A percentile compares a stretch with the other conserved stretches of the same genome.
Evolutionary conservation across 2,888 invertebrate species (phyloP).

Genomic region (Drosophila pseudotakahashii): DNA sequence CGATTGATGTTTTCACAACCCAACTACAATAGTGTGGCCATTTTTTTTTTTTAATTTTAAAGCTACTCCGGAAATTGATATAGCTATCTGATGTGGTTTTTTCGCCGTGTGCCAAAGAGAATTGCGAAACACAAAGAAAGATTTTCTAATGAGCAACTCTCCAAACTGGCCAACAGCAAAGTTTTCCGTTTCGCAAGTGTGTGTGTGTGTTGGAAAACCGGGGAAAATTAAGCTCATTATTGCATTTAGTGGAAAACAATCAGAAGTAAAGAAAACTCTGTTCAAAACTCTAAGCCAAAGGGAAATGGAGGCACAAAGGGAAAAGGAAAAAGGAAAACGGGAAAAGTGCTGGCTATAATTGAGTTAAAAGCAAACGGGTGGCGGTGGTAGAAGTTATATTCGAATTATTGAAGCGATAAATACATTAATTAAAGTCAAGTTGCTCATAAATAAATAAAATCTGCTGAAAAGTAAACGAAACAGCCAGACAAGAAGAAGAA

Average conservation of each 20-base stretch:
- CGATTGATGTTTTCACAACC: too few species aligned
- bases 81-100: neutral
- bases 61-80: neutral
- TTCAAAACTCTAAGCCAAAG: slow-evolving; percentile 22
- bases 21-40: too few species aligned
- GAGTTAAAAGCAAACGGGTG: slow-evolving; percentile 13
- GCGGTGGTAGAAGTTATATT: slow-evolving; percentile 58
- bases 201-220: slow-evolving; percentile 12
- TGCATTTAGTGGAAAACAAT: slow-evolving; percentile 50
- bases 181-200: slow-evolving; percentile 26
- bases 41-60: too few species aligned
- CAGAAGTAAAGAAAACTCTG: slow-evolving; percentile 30
- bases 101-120: neutral
- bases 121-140: slow-evolving; percentile 56
- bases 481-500: slow-evolving; percentile 29
- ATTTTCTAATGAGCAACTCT: slow-evolving; percentile 77
- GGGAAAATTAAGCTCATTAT: slow-evolving; percentile 52
- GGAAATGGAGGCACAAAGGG: slow-evolving; percentile 3
- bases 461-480: slow-evolving; percentile 53
- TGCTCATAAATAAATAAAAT: slow-evolving; percentile 74
- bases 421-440: slow-evolving; percentile 79
- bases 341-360: slow-evolving; percentile 17
- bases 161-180: slow-evolving; percentile 55
- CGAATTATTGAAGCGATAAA: slow-evolving; percentile 76
- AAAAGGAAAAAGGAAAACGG: neutral